Percentiles rank a stretch among this genome's conserved stretches.
Evolutionary conservation across 30 jellyfish, hydroid and myxozoan species (phyloP).

Genomic region (Morbakka virulenta): DNA sequence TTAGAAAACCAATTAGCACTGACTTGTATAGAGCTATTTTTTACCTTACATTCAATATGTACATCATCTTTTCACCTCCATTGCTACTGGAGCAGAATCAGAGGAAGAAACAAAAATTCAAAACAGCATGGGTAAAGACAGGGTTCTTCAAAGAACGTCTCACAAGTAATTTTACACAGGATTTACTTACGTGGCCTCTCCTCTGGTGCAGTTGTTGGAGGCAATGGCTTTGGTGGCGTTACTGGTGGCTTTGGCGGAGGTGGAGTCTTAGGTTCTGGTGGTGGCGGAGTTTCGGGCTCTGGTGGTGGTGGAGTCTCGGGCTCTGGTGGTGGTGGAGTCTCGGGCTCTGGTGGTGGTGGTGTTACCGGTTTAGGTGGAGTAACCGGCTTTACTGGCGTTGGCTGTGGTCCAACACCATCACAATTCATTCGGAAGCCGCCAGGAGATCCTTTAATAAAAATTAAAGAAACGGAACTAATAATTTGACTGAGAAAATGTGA

Average conservation of each 20-base stretch:
- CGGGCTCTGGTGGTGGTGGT: not conserved
- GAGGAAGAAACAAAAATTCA: no score
- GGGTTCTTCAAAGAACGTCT: no score
- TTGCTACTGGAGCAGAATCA: no score
- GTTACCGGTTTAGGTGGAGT: constrained; percentile 33
- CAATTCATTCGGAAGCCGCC: constrained; percentile 49
- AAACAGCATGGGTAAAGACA: no score
- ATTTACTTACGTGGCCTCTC: constrained; percentile 13
- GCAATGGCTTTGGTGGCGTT: not conserved
- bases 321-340: not conserved
- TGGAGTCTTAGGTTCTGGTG: not conserved
- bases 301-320: not conserved
- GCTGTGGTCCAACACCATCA: constrained; percentile 41
- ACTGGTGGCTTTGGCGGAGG: not conserved
- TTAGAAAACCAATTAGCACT: no score
- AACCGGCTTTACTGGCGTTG: constrained; percentile 1
- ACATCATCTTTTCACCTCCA: no score
- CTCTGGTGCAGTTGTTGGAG: not conserved
- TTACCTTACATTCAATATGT: no score
- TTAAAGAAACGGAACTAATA: no score
- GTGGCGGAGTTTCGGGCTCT: not conserved
- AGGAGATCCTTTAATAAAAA: constrained; percentile 10
- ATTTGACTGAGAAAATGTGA: not conserved
- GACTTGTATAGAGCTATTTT: no score
- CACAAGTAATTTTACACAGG: no score